Evolutionary conservation across 2,888 invertebrate genomes (phyloP), one percentile per base, ranked within the genome.

Genomic region (Coelopa pilipes): DNA sequence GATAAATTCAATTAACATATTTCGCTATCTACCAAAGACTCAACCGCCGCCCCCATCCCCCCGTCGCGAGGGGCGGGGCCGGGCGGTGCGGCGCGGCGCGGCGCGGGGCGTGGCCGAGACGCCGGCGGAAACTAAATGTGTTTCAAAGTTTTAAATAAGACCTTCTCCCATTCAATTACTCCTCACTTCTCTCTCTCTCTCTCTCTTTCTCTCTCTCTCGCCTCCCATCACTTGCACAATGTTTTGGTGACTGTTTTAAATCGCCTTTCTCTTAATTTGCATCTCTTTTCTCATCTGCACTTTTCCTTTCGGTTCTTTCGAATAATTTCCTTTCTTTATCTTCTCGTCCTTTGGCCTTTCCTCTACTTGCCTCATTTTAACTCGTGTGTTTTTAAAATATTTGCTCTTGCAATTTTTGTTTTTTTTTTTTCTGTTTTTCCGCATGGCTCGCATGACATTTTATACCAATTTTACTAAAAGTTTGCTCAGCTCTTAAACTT

Each of bases 1-100:
- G 73, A 74, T 80, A 78, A 80, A 78, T 80, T 80, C 79, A 79
- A 78, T 81, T 81, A 81, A 81, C 81, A 82, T 82, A 82, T 81
- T 81, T 81, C 76, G 81, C 81, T 81, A 82, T 82, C 83, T 82
- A 82, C 78, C 71, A 78, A 78, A 80, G 55, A 60, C 19, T 19
- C n/a, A n/a, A n/a, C n/a, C n/a, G n/a, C n/a, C 34, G 34, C 57
- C n/a, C 24, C 7, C 34, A 34, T n/a, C n/a, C n/a, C n/a, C n/a
- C n/a, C n/a, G n/a, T n/a, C n/a, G n/a, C n/a, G n/a, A n/a, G n/a
- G n/a, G n/a, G n/a, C n/a, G 34, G 34, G 34, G 34, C 34, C 34
- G 34, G 34, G 34, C 34, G 34, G 34, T 34, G 4, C 34, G 34
- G 34, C 34, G 2, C 34, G 2, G 4, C 34, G 34, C 7, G 4